Evolutionary conservation across 2,888 invertebrate genomes (phyloP).

Genomic region (Crossocerus cetratus): DNA sequence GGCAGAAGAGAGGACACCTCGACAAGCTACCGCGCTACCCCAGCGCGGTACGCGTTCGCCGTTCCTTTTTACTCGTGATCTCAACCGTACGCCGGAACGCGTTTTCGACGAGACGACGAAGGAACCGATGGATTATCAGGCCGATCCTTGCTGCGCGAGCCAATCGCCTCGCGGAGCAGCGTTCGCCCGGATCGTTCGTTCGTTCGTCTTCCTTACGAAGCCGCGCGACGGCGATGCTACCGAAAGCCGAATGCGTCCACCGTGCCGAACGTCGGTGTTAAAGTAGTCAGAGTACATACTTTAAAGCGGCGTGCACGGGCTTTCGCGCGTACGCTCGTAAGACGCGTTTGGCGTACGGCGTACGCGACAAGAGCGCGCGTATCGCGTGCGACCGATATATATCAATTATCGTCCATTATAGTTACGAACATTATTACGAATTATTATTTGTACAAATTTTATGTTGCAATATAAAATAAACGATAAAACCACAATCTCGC

Average conservation of each 20-base stretch:
- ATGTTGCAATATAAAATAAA: slow-evolving; percentile 77
- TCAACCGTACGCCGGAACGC: slow-evolving; percentile 33
- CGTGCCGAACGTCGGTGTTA: slow-evolving; percentile 9
- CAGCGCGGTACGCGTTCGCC: not conserved
- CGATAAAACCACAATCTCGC: slow-evolving; percentile 56
- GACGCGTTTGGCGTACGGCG: slow-evolving; percentile 2
- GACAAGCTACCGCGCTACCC: not conserved
- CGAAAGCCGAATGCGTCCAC: slow-evolving; percentile 11
- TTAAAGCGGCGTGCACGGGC: slow-evolving; percentile 19
- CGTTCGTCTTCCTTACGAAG: not conserved
- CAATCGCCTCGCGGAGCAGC: not conserved
- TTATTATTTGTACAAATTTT: slow-evolving; percentile 76
- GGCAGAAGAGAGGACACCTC: not conserved
- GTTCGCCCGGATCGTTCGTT: not conserved
- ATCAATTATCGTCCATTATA: slow-evolving; percentile 69
- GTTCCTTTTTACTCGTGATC: slow-evolving; percentile 49
- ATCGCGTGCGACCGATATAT: slow-evolving; percentile 41
- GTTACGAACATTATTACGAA: slow-evolving; percentile 66
- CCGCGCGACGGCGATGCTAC: slow-evolving; percentile 16
- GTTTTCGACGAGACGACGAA: not conserved
- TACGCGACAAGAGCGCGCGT: slow-evolving; percentile 5
- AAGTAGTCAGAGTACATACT: too few species aligned
- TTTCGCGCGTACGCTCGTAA: slow-evolving; percentile 7
- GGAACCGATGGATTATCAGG: slow-evolving; percentile 9
- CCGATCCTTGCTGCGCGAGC: not conserved